Evolutionary conservation across 2,113 vertebrate genomes (phyloP).

Genomic region (Carassius gibelio): DNA sequence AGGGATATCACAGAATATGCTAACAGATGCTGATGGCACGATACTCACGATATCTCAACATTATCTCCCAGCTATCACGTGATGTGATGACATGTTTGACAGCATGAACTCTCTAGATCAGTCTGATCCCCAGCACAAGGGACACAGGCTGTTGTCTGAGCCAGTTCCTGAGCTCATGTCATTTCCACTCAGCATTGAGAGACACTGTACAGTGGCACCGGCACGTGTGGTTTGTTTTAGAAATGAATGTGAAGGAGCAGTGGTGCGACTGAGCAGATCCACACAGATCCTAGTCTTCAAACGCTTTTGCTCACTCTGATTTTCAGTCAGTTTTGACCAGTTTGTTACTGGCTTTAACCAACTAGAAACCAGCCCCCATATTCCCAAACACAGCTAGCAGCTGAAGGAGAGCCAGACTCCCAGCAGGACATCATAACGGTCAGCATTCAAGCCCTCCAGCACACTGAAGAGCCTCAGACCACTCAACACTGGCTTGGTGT

Average conservation of each 20-base stretch:
- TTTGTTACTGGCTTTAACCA: not conserved
- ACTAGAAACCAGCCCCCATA: not conserved
- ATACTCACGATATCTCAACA: not conserved
- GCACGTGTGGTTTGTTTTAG: not conserved
- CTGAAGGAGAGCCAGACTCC: not conserved
- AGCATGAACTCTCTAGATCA: not conserved
- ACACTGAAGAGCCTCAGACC: not conserved
- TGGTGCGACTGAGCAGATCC: no score
- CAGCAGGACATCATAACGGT: no score
- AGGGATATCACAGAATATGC: not conserved
- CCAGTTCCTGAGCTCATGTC: not conserved
- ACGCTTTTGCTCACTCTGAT: no score
- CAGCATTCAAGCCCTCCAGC: not conserved
- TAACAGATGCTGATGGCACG: not conserved
- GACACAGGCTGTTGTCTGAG: not conserved
- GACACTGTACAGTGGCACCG: conserved; percentile 20
- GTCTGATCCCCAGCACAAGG: no score
- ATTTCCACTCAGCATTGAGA: conserved; percentile 13
- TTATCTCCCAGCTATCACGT: not conserved
- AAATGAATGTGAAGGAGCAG: not conserved
- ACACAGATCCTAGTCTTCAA: no score
- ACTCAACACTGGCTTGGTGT: not conserved
- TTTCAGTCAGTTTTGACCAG: no score
- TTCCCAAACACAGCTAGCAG: not conserved
- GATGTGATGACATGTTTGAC: not conserved